Evolutionary conservation across 2,797 vertebrate species (phyloP).

Genomic region (Caiman crocodilus): DNA sequence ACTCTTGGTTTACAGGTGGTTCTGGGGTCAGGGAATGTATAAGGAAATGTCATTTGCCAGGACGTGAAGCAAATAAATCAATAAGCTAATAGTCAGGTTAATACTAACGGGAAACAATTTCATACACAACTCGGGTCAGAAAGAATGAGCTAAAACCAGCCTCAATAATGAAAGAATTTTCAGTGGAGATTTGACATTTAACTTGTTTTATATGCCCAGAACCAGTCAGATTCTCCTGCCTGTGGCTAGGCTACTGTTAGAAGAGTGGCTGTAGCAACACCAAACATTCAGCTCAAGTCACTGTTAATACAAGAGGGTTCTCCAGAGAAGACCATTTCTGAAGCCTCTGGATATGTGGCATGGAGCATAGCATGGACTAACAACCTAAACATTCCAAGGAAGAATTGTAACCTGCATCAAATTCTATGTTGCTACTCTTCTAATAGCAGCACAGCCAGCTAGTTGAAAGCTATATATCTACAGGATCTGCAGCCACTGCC

Average conservation of each 20-base stretch:
- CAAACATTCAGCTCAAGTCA: rapidly evolving
- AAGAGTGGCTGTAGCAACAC: too few relatives aligned
- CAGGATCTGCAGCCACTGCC: neutral
- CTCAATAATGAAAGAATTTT: neutral
- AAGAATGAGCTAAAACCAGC: rapidly evolving
- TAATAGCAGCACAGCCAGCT: neutral
- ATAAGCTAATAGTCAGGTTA: neutral
- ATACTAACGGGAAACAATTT: neutral
- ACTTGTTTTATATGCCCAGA: neutral
- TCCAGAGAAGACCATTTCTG: neutral
- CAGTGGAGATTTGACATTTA: neutral
- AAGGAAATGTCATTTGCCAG: neutral
- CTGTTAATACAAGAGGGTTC: neutral
- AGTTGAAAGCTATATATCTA: neutral
- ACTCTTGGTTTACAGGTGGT: neutral
- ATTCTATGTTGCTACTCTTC: neutral
- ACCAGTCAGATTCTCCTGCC: neutral
- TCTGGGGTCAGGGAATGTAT: neutral
- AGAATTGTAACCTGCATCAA: neutral
- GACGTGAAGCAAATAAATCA: neutral
- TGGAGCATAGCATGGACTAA: neutral
- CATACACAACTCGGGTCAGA: neutral
- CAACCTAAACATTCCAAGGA: neutral
- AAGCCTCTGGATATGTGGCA: too few relatives aligned
- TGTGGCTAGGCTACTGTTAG: too few relatives aligned